Conservation (phyloP, 2,797 vertebrate species). For the Dromococcyx pavoninus region DNA sequence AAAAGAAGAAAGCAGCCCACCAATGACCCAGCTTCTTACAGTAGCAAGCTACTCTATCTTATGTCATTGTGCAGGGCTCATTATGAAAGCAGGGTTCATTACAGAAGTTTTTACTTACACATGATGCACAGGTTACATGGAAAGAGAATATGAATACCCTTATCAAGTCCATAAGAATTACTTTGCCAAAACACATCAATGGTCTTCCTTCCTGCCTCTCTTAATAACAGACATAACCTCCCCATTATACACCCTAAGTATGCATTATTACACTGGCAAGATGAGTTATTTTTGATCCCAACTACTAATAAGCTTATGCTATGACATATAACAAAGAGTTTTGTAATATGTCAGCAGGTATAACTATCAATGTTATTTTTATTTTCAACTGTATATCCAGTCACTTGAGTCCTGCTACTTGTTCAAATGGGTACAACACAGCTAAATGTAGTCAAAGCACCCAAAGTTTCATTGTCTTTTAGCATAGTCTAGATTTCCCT, state of each 20-base stretch:
- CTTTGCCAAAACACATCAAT: neutral
- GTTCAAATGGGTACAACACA: neutral
- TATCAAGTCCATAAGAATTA: neutral
- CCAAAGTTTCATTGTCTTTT: neutral
- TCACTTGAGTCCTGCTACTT: neutral
- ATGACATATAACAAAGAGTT: neutral
- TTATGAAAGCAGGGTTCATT: neutral
- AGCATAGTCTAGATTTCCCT: neutral
- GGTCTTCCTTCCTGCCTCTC: neutral
- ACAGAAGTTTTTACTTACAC: neutral
- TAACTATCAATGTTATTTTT: neutral
- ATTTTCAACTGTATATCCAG: neutral
- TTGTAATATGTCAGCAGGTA: neutral
- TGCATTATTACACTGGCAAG: neutral
- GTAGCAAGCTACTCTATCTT: neutral
- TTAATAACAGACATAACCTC: neutral
- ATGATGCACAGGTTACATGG: neutral
- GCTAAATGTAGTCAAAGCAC: neutral
- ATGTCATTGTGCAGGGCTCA: neutral
- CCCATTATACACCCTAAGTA: neutral
- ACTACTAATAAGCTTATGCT: neutral
- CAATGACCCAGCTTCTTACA: neutral
- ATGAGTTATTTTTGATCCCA: neutral
- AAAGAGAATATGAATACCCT: neutral
- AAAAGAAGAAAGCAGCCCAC: neutral